Evolutionary conservation across 2,888 invertebrate genomes (phyloP), one percentile per base, ranked within the genome.

Genomic region (Eilema griseolum): DNA sequence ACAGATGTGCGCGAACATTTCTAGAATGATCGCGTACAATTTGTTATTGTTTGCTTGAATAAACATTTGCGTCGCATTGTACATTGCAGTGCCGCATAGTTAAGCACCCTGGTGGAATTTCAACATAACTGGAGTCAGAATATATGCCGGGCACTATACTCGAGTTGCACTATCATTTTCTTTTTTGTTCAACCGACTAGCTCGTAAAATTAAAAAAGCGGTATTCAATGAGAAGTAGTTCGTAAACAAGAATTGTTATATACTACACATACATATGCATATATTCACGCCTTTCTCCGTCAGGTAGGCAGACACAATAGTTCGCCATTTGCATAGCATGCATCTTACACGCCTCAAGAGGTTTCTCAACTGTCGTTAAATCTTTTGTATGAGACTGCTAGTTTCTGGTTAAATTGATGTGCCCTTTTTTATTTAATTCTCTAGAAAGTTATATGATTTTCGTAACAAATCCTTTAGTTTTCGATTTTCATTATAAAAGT

Each of bases 121-220:
- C 5, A 28, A 28, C 28, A 28, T 4, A 5, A 28, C 5, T 5
- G 28, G 28, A 4, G 28, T 28, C 5, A 33, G 1, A 8, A 33
- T 33, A 33, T 7, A 8, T 37, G 12, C 12, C 33, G 33, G 1
- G 1, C 11, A 12, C 33, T 12, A 37, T 37, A 52, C 11, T n/a
- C 20, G 5, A 31, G 10, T 7, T 12, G 37, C 33, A 69, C 11
- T 12, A 37, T 52, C 12, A 79, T 77, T 66, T 57, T n/a, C 52
- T 52, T 69, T 70, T 72, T 74, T 78, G 73, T 75, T 66, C 14
- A 28, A 56, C 66, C 71, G 80, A 78, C 80, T 74, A 71, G 71
- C 64, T 57, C 68, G 62, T n/a, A 23, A 52, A 37, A n/a, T 31
- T 41, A 73, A 69, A 70, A 69, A 70, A 33, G 0, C 20, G 8